phyloP scores from a whole-genome alignment of 1,140 invertebrate genomes.

The Tribolium castaneum region DNA sequence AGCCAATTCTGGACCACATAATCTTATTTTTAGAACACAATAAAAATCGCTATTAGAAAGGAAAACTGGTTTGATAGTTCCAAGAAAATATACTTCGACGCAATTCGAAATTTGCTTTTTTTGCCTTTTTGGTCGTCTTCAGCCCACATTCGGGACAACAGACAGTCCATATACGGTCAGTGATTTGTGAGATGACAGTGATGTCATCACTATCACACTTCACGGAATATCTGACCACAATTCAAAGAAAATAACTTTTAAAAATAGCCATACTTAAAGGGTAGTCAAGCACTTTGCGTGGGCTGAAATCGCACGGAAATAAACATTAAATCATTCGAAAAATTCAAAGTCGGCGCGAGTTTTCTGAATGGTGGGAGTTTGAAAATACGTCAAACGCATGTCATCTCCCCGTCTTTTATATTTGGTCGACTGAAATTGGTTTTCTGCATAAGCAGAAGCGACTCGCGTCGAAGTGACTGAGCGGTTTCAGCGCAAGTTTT shows the following conservation, averaged over 20 bases:
- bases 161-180: background rate
- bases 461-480: constrained; percentile 5
- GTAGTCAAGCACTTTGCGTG: background rate
- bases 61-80: background rate
- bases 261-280: background rate
- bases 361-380: background rate
- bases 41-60: background rate
- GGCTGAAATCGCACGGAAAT: background rate
- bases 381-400: constrained; percentile 28
- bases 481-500: background rate
- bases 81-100: background rate
- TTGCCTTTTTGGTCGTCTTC: background rate
- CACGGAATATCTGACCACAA: background rate
- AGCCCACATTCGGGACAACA: background rate
- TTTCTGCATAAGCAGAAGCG: constrained; percentile 14
- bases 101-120: background rate
- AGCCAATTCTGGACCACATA: background rate
- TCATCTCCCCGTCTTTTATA: constrained; percentile 18
- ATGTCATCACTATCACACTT: background rate
- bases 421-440: constrained; percentile 21
- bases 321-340: background rate
- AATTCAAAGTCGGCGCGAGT: constrained; percentile 4
- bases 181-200: background rate
- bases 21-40: background rate
- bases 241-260: background rate